A percentile compares a stretch with the other conserved stretches of the same genome.
phyloP scores from a whole-genome alignment of 2,797 vertebrate genomes.

The Premnoplex brunnescens region DNA sequence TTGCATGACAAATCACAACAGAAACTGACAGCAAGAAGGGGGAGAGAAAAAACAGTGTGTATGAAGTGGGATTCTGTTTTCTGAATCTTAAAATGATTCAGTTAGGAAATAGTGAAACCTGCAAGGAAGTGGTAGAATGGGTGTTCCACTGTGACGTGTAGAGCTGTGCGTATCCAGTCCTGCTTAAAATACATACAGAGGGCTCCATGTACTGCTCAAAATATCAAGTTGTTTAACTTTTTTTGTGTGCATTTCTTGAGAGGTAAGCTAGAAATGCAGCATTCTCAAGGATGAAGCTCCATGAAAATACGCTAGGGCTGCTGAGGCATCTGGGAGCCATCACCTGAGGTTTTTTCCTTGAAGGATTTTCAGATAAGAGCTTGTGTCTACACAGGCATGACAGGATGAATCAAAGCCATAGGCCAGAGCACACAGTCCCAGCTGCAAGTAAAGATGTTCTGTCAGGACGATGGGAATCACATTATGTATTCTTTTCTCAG shows the following conservation, averaged over 20 bases:
- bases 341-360: not conserved
- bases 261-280: not conserved
- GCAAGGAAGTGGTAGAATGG: not conserved
- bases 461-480: not conserved
- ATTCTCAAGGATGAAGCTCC: not conserved
- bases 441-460: not conserved
- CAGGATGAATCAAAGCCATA: not conserved
- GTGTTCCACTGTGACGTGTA: not conserved
- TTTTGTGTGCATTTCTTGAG: rapidly evolving
- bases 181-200: not conserved
- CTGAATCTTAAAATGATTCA: not conserved
- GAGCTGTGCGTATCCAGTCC: not conserved
- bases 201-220: not conserved
- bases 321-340: not conserved
- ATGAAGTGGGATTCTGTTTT: not conserved
- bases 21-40: not conserved
- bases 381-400: not conserved
- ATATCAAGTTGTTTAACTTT: not conserved
- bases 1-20: not conserved
- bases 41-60: not conserved
- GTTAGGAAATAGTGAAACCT: not conserved
- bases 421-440: not conserved
- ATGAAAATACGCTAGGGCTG: not conserved
- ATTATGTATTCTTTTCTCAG: not conserved
- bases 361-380: not conserved